Evolutionary conservation across 2,888 invertebrate species (phyloP).

Genomic region (Laspeyria flexula): DNA sequence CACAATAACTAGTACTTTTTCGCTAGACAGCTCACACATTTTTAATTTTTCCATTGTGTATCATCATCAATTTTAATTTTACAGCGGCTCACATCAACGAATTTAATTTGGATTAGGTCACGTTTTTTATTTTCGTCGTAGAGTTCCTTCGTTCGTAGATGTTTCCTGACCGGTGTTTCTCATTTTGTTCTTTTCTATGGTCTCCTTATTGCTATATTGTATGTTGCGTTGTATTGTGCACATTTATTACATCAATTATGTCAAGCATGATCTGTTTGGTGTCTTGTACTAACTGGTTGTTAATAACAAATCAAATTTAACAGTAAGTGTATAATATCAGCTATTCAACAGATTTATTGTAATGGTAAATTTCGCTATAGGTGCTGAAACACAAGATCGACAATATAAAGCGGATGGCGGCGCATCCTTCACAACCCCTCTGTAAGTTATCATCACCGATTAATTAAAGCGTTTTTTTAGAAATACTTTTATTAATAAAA

Average conservation of each 20-base stretch:
- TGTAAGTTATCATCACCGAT: constrained; percentile 89
- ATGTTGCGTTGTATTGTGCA: constrained; percentile 53
- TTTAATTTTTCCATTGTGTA: constrained; percentile 40
- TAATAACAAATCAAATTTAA: constrained; percentile 38
- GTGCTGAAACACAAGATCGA: constrained; percentile 97
- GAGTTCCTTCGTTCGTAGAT: constrained; percentile 36
- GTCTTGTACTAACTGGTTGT: constrained; percentile 46
- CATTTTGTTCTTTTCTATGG: constrained; percentile 47
- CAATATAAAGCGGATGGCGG: constrained; percentile 97
- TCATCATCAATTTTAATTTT: constrained; percentile 50
- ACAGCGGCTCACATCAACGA: constrained; percentile 38
- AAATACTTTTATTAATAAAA: too few relatives aligned
- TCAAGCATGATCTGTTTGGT: constrained; percentile 59
- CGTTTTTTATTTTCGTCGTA: constrained; percentile 44
- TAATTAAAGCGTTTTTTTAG: too few relatives aligned
- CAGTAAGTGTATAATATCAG: constrained; percentile 2
- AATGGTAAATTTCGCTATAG: constrained; percentile 82
- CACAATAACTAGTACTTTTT: constrained; percentile 27
- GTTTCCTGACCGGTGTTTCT: constrained; percentile 46
- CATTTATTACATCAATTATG: constrained; percentile 47
- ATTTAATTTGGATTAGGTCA: constrained; percentile 47
- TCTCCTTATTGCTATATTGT: constrained; percentile 54
- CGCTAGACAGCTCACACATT: constrained; percentile 39
- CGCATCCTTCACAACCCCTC: constrained; percentile 97
- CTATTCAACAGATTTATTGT: constrained; percentile 27